Base-by-base conservation (phyloP, 2,797 vertebrate species). In the Tapera naevia region DNA sequence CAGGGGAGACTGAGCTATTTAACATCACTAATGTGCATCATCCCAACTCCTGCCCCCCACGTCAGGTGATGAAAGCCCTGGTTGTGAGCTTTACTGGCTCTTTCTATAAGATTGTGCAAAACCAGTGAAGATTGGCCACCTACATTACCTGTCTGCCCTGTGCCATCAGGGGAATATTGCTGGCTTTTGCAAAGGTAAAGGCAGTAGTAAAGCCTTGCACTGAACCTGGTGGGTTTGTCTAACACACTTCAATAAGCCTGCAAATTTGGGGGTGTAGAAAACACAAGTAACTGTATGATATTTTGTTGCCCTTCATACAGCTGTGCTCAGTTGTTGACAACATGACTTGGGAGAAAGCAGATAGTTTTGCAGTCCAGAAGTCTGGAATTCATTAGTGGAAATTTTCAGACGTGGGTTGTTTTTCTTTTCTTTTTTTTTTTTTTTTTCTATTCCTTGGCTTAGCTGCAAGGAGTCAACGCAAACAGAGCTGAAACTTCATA, bases 381-480 rank as follows among this genome's bases (percentile, higher is more conserved):
- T 97, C 96, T 97, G 96, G 96, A 97, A 97, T 96, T 97, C 95
- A 97, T 97, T 97, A 97, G 64, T 80, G 91, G 95, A 96, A 91
- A 91, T 74, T 95, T 97, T 89, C 86, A 95, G 91, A 61, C 72
- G 13, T 86, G 88, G 85, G 91, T 79, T 96, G 86, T 27, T 80
- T 53, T 27, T 53, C 28, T 15, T 33, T 39, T 23, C 35, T 12
- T 60, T 45, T 60, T 48, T 33, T 33, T 24, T 43, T 25, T 15
- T 41, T 60, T 51, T 76, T 51, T 24, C 64, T 33, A 64, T 92
- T 87, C 74, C 79, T 93, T 94, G 75, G 75, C 84, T 95, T 89
- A 66, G 89, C 84, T 96, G 69, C 88, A 92, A 95, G 76, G 87
- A 88, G 53, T 85, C 81, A 96, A 96, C 95, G 91, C 89, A 97